These are phyloP conservation scores for Orthonychiurus folsomi DNA, from an alignment of 2,888 invertebrate species.

Conservation along the genomic window DNA sequence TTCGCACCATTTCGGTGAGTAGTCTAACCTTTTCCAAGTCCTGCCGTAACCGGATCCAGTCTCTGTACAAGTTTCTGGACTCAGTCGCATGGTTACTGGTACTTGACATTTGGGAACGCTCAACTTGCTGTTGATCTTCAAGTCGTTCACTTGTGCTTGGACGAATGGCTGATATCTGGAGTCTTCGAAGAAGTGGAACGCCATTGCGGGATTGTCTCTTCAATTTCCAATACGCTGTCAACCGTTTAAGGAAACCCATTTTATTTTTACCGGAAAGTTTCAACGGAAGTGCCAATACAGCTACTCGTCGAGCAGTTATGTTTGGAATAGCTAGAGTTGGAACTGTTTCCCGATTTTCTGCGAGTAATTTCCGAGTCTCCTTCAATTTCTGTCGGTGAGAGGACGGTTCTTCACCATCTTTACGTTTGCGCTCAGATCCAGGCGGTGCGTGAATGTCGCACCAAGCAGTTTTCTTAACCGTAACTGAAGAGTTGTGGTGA, in stretches of 20 bases:
- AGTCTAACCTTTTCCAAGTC: constrained; percentile 86
- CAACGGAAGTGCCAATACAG: constrained; percentile 74
- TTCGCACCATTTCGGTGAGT: constrained; percentile 86
- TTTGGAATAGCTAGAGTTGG: constrained; percentile 91
- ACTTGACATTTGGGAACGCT: no score
- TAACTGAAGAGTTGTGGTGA: constrained; percentile 58
- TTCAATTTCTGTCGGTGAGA: constrained; percentile 65
- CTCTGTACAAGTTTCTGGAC: no score
- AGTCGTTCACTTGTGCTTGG: no score
- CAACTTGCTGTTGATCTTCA: no score
- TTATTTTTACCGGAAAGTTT: constrained; percentile 64
- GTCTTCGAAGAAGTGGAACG: constrained; percentile 77
- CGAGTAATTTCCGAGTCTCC: constrained; percentile 74
- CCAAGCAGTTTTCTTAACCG: constrained; percentile 90
- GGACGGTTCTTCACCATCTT: not conserved
- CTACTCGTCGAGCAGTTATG: constrained; percentile 75
- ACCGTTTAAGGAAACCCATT: constrained; percentile 73
- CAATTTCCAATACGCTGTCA: constrained; percentile 94
- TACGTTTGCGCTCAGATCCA: constrained; percentile 47
- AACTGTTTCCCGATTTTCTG: constrained; percentile 78
- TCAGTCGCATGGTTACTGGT: no score
- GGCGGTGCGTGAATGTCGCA: constrained; percentile 88
- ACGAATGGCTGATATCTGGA: constrained; percentile 57
- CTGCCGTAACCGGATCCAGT: constrained; percentile 87
- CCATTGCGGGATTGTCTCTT: constrained; percentile 87